A percentile compares a stretch with the other conserved stretches of the same genome.
Evolutionary conservation across 2,888 invertebrate species (phyloP).

Genomic region (Plutella xylostella): DNA sequence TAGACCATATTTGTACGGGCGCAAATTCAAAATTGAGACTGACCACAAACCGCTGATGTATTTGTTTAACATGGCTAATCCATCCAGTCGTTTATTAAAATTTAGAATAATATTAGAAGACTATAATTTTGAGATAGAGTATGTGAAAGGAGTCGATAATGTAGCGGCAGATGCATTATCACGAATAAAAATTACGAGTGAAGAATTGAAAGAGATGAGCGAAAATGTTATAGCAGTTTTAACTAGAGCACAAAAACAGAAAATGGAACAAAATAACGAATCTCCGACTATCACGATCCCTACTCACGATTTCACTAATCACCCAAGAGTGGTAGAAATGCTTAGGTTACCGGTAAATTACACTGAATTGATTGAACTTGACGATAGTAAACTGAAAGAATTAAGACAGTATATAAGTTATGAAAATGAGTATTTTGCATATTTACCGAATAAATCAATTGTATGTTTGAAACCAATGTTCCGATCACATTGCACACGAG

Average conservation of each 20-base stretch:
- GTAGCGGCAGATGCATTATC: constrained; percentile 12
- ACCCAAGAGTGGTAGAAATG: constrained; percentile 3
- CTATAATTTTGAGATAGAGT: constrained; percentile 2
- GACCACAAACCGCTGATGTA: constrained; percentile 15
- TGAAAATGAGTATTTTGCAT: no score
- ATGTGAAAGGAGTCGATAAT: constrained; percentile 10
- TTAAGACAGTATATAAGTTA: neutral
- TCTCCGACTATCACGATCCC: neutral
- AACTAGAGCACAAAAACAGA: constrained; percentile 14
- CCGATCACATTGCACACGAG: neutral
- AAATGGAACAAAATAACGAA: neutral
- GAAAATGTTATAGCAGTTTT: constrained; percentile 12
- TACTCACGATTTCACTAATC: neutral
- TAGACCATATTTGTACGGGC: neutral
- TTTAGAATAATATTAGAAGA: no score
- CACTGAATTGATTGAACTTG: neutral
- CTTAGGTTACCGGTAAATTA: neutral
- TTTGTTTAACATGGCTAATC: no score
- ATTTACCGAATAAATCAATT: no score
- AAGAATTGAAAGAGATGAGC: constrained; percentile 14
- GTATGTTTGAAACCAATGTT: neutral
- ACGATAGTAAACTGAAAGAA: neutral
- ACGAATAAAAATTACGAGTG: constrained; percentile 8
- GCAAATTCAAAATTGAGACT: constrained; percentile 2
- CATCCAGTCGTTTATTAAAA: no score